Evolutionary conservation across 1,140 invertebrate genomes (phyloP).

Genomic region (Ridgeia piscesae): DNA sequence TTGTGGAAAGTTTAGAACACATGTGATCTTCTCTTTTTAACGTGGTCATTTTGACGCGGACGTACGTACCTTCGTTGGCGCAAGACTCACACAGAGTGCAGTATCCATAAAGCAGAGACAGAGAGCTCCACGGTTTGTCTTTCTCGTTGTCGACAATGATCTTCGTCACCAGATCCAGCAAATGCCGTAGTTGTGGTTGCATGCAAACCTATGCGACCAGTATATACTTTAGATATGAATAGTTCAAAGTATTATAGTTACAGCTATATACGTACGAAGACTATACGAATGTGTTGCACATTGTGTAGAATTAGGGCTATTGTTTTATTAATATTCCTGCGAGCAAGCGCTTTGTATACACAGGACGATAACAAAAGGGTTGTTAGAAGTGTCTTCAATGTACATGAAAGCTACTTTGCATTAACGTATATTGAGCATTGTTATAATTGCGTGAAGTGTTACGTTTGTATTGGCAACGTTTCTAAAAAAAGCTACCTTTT

Average conservation of each 20-base stretch:
- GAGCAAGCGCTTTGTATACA: too few relatives aligned
- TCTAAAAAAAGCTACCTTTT: not conserved
- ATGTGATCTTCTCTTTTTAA: not conserved
- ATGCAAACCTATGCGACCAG: not conserved
- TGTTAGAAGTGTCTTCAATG: not conserved
- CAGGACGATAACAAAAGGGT: not conserved
- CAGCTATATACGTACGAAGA: not conserved
- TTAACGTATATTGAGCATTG: not conserved
- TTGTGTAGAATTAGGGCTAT: not conserved
- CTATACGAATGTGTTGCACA: not conserved
- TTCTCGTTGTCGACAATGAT: not conserved
- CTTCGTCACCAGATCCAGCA: not conserved
- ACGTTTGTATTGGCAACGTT: not conserved
- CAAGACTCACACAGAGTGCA: not conserved
- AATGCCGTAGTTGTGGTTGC: not conserved
- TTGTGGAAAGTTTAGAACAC: too few relatives aligned
- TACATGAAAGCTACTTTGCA: not conserved
- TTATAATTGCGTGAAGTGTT: not conserved
- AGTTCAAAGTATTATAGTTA: not conserved
- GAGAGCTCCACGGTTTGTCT: not conserved
- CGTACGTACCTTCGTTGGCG: not conserved
- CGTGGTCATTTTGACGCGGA: not conserved
- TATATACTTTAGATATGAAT: not conserved
- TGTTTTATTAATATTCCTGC: not conserved
- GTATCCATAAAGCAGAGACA: not conserved